These are phyloP conservation scores for Delichon dasypus DNA, from an alignment of 2,797 vertebrate species.

Conservation along the genomic window DNA sequence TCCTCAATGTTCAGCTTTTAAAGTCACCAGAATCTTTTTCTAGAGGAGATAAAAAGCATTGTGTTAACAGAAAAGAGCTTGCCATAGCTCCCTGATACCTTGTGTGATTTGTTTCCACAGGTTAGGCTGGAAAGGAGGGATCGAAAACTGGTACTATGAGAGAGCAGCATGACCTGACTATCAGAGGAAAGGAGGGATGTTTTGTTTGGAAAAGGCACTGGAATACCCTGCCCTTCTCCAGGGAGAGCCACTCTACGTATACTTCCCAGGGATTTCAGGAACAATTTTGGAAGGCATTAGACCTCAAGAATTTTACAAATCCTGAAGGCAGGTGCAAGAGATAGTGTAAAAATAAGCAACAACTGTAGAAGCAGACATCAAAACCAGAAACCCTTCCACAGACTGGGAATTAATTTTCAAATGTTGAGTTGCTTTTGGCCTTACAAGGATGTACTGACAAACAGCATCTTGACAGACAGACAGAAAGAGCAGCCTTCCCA, in stretches of 20 bases:
- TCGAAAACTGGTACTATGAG: neutral
- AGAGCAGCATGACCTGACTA: neutral
- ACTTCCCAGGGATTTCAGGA: neutral
- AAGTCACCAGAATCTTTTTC: neutral
- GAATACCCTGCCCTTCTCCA: neutral
- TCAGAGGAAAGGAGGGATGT: neutral
- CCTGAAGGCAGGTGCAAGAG: neutral
- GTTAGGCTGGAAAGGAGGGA: neutral
- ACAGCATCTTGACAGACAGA: neutral
- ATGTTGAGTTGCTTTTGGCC: neutral
- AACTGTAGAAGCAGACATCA: neutral
- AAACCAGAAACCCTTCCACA: neutral
- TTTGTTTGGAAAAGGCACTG: neutral
- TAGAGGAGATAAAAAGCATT: neutral
- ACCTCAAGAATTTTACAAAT: neutral
- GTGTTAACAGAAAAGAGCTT: neutral
- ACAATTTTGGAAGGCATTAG: neutral
- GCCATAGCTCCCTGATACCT: neutral
- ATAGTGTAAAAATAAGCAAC: neutral
- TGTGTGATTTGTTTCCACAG: neutral
- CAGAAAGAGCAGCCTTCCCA: neutral
- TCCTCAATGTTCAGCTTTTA: neutral
- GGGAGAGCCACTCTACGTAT: neutral
- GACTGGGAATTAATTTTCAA: neutral
- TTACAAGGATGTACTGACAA: neutral